Evolutionary conservation across 2,797 vertebrate genomes (phyloP), one percentile per base, ranked within the genome.

Genomic region (Amazona finschi): DNA sequence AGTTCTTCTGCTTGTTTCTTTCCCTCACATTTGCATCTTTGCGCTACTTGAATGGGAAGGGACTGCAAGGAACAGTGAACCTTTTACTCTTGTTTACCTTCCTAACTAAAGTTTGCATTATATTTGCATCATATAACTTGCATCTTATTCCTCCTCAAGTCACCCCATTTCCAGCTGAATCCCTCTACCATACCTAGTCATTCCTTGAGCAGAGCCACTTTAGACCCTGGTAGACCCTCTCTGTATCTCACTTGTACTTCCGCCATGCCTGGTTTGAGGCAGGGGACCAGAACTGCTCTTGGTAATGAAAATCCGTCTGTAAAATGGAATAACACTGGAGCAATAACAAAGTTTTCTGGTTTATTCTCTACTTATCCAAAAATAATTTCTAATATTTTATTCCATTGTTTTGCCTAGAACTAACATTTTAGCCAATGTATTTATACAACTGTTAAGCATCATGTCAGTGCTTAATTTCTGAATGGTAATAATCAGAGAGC

Each of bases 121-220:
- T 47, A 24, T 47, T 47, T 47, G 46, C 22, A 47, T 47, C 46
- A 49, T 49, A 49, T 25, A 25, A 60, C 21, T 25, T 47, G 11
- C 0, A 2, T 18, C 6, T 2, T 27, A 39, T 57, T 75, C 60
- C 27, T 66, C 18, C 30, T 62, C 5, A 1, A 1, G 43, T 46
- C n/a, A 64, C 15, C 5, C 18, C 4, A 0, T 65, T 52, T 70
- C 31, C 41, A n/a, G 4, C 50, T 62, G 46, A 85, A 79, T 31
- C 33, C 6, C 69, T 15, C 44, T 43, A 11, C 15, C 24, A 25
- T n/a, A 33, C 2, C 28, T 66, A 17, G 47, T 25, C 25, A 52
- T 41, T 69, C 24, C 31, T 57, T 11, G 8, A n/a, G 15, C 36
- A 52, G 15, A 85, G n/a, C 16, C 18, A 15, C 41, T 66, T 64